phyloP scores from a whole-genome alignment of 1,140 invertebrate genomes.

The Carcinoscorpius rotundicauda region DNA sequence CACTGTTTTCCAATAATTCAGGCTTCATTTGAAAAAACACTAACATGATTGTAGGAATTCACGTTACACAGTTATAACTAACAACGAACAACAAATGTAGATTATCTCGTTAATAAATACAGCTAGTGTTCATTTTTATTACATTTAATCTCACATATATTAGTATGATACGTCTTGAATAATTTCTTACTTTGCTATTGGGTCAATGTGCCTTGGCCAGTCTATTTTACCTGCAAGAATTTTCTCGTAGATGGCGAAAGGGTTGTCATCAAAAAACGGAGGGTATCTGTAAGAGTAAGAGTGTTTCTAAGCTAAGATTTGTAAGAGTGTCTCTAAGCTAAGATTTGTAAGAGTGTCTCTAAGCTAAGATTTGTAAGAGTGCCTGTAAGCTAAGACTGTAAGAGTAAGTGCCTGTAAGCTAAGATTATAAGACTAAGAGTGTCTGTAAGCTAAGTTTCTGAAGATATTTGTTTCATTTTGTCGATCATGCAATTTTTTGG shows the following conservation, averaged over 20 bases:
- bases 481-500: too few species aligned
- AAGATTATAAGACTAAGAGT: conserved; percentile 4
- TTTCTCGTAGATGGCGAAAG: conserved; percentile 91
- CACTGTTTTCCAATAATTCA: too few species aligned
- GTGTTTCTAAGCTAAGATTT: too few species aligned
- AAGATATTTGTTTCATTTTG: too few species aligned
- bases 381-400: conserved; percentile 30
- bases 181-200: conserved; percentile 57
- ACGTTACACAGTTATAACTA: neutral
- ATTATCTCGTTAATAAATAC: neutral
- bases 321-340: too few species aligned
- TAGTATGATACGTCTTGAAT: neutral
- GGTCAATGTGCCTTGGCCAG: conserved; percentile 82
- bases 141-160: neutral
- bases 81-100: neutral
- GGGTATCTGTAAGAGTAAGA: conserved; percentile 47
- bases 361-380: too few species aligned
- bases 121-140: neutral
- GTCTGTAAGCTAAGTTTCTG: too few species aligned
- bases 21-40: too few species aligned
- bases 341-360: too few species aligned
- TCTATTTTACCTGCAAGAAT: conserved; percentile 85
- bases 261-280: conserved; percentile 90
- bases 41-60: neutral
- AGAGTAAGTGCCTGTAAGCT: too few species aligned